Base-by-base conservation (phyloP, 2,888 invertebrate species). In the Drosophila parthenogenetica region DNA sequence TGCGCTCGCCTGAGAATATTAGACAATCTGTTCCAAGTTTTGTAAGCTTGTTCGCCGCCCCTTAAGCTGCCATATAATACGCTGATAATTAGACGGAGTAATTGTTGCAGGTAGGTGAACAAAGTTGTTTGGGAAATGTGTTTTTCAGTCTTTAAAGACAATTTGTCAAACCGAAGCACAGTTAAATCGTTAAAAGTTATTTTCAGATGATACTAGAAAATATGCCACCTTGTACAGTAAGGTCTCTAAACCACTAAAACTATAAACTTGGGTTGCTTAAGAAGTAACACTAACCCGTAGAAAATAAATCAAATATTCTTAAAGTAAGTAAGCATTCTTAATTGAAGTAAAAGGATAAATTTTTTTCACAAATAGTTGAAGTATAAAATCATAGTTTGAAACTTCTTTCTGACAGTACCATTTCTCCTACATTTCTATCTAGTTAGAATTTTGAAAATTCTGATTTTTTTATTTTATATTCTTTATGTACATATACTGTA, bases 11-110 rank as follows among this genome's bases (percentile, higher is more conserved):
- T 46, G 40, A 63, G 50, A 69, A 64, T 64, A 53, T 73, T 74
- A 65, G 60, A 65, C 69, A 69, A 65, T 69, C 58, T 37, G 49
- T 63, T 60, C 43, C 64, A 73, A 53, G 65, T 64, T 54, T 58
- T 60, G 51, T 73, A 57, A 60, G 37, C 49, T 57, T 10, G 45
- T 46, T 35, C 35, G 35, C 29, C 45, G 45, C 25, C 37, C 40
- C 48, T 39, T 37, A 42, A 62, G 43, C 39, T 49, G 25, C 39
- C 19, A 49, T 54, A 58, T 53, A 62, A 53, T 69, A 32, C 35
- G 37, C 39, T 61, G 25, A 60, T 73, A 73, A 73, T 73, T 73
- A 74, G 65, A 17, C 65, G 39, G n/a, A 46, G 72, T 60, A 65
- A 65, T 65, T 65, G 65, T 68, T 25, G 58, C 72, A 57, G 22